Evolutionary conservation across 2,888 invertebrate species (phyloP), one percentile per base, ranked within the genome.

Genomic region (Calephelis perditalis): DNA sequence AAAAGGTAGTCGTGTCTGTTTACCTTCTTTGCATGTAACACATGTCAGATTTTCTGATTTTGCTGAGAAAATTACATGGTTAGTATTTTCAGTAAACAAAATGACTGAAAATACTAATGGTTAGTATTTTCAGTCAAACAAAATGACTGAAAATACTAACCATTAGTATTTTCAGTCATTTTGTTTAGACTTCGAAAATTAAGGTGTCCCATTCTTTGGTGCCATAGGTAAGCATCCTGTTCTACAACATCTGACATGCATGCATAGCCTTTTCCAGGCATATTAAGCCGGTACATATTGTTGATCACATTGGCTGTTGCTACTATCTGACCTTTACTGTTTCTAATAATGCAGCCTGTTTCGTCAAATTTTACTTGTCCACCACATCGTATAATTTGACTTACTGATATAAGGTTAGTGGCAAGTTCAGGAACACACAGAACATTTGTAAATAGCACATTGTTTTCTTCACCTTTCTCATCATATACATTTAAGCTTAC

Each of bases 281-380:
- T 61, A 43, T 67, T 63, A 4, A 69, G 59, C 58, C 62, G 47
- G 63, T 70, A 68, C 64, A 68, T 67, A 60, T 67, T 67, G 57
- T 69, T 66, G 12, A 67, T 61, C 46, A 60, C 15, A 47, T 43
- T 62, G 15, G 57, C 63, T 52, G 60, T 65, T 57, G 60, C 63
- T 26, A 68, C 67, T 58, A 63, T 59, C n/a, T 57, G 40, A 61
- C 58, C 55, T 11, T 59, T 56, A 11, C 15, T 62, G 52, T 64
- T 67, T 12, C 62, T 15, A 49, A 66, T 66, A 44, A 56, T 43
- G 57, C 68, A 66, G 52, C 64, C 67, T 7, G 49, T 45, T 8
- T 55, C 54, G 40, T 68, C 37, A 62, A 71, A 70, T 57, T 40
- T 64, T 46, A 71, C 69, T 62, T 63, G 60, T 37, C 67, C 55